These are phyloP conservation scores for Strigops habroptila DNA, from an alignment of 2,113 vertebrate genomes.

Conservation along the genomic window DNA sequence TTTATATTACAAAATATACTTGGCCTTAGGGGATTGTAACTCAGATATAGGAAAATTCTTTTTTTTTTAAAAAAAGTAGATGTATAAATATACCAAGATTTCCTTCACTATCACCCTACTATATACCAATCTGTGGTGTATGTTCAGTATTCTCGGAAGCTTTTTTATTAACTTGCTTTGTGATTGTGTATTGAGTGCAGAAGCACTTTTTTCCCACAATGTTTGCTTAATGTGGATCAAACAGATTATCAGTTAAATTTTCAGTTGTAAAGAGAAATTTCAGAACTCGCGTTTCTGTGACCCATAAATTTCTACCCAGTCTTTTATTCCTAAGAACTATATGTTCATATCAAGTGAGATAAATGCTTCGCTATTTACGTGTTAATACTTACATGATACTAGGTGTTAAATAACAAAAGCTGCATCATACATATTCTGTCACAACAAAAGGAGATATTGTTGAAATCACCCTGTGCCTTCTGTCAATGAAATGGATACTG, in stretches of 20 bases:
- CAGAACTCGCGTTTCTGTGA: not conserved
- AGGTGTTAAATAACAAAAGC: not conserved
- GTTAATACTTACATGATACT: fast-evolving
- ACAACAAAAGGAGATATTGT: not conserved
- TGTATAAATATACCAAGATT: not conserved
- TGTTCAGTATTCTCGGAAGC: slow-evolving; percentile 3
- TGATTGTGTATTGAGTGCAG: not conserved
- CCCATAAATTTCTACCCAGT: not conserved
- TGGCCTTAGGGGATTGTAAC: not conserved
- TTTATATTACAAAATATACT: not conserved
- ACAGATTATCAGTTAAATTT: slow-evolving; percentile 1
- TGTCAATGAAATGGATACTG: not conserved
- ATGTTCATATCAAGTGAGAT: not conserved
- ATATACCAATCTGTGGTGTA: not conserved
- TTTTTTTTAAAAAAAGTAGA: not conserved
- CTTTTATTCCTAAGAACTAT: not conserved
- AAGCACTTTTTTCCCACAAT: not conserved
- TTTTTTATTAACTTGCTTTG: slow-evolving; percentile 17
- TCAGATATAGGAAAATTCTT: not conserved
- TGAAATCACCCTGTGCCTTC: not conserved
- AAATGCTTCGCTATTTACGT: not conserved
- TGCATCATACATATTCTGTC: not conserved
- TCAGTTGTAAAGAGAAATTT: not conserved
- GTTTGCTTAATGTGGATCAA: not conserved
- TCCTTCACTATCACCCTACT: not conserved